Conservation (phyloP, 2,797 vertebrate genomes). For the Clangula hyemalis region DNA sequence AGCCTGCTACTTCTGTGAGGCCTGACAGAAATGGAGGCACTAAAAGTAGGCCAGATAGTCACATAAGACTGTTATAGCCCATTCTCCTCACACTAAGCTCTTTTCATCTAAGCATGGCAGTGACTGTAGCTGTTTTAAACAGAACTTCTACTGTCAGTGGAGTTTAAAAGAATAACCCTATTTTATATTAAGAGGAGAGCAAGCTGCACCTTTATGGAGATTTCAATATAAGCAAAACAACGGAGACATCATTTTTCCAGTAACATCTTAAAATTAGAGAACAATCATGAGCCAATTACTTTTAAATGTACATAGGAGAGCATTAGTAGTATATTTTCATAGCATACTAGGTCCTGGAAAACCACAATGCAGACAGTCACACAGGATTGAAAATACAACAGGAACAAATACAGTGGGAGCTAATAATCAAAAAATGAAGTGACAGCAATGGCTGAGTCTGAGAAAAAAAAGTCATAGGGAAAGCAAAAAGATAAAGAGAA, state of each 20-base stretch:
- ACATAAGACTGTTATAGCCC: not conserved
- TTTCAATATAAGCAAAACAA: not conserved
- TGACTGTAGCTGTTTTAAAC: not conserved
- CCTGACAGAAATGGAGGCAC: not conserved
- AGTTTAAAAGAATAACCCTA: not conserved
- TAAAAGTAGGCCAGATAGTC: not conserved
- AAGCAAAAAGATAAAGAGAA: not conserved
- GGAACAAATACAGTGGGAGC: not conserved
- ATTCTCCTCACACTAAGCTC: not conserved
- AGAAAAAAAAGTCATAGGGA: not conserved
- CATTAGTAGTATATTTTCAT: not conserved
- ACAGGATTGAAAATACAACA: not conserved
- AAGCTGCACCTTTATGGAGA: not conserved
- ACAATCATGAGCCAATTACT: not conserved
- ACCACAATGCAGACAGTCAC: not conserved
- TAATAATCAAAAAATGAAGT: not conserved
- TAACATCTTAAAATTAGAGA: not conserved
- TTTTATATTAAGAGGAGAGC: not conserved
- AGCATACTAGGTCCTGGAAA: not conserved
- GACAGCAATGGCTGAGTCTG: not conserved
- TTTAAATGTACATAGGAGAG: not conserved
- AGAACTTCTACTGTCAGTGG: not conserved
- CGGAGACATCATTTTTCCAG: not conserved
- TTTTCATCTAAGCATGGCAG: not conserved
- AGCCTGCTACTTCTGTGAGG: not conserved